Evolutionary conservation across 2,888 invertebrate genomes (phyloP), one percentile per base, ranked within the genome.

Genomic region (Temnothorax rugatulus): DNA sequence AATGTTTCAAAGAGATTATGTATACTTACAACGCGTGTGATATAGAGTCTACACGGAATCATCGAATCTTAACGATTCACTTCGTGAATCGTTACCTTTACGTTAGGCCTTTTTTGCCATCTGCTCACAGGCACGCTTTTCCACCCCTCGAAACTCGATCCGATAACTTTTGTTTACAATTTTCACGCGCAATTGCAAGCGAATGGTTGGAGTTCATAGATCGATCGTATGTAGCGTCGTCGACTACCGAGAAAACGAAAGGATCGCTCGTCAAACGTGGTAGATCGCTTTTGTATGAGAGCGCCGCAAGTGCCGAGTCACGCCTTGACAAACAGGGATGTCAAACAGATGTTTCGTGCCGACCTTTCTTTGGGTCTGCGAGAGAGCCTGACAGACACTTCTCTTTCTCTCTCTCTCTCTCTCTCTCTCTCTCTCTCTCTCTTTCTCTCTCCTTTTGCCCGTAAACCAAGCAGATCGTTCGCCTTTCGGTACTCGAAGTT

Each of bases 241-340:
- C 86, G 85, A 86, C 90, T 85, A 84, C 79, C 86, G 87, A 84
- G 88, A 76, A 76, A 82, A 77, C 82, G 79, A 81, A 87, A 88
- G 82, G 86, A 85, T 83, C 83, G 64, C 54, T 86, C 71, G 61
- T 66, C 73, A 77, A 82, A 75, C 84, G 79, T 83, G 61, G 88
- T 88, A 86, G 91, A 93, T 93, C 88, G 91, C 90, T 90, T 92
- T 92, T 93, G 91, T 93, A 89, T 86, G 87, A 86, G 85, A 79
- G 82, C 91, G 92, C 90, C 93, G 91, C 94, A 94, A 95, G 95
- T 94, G 94, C 93, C 94, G 94, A 95, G 94, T 95, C 95, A 95
- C 95, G 95, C 94, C 94, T 94, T 94, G 94, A 93, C 94, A 94
- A 94, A 94, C 94, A 93, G 94, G 94, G 94, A 94, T 94, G 94